A percentile compares a stretch with the other conserved stretches of the same genome.
These are phyloP conservation scores for Peromyscus aztecus DNA, from an alignment of 2,797 vertebrate species.

Conservation along the genomic window DNA sequence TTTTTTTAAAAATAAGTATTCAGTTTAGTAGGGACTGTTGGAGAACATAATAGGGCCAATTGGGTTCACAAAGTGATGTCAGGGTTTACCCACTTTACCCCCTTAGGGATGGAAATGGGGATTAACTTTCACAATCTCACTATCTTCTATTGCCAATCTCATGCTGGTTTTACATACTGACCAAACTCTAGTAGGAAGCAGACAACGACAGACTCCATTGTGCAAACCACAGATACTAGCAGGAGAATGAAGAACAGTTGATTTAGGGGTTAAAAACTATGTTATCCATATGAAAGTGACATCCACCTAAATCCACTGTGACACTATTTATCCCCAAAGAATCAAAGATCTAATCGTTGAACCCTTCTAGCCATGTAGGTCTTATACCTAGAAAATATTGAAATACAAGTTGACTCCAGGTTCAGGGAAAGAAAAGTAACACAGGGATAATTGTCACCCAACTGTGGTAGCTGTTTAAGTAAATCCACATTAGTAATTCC, in stretches of 20 bases:
- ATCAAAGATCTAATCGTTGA: not conserved
- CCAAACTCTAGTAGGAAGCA: not conserved
- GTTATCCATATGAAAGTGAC: not conserved
- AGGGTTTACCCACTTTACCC: rapidly evolving
- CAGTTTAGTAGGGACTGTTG: not conserved
- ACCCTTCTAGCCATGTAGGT: not conserved
- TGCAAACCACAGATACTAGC: not conserved
- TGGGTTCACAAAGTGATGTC: not conserved
- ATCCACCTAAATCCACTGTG: not conserved
- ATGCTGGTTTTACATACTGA: not conserved
- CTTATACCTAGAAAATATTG: not conserved
- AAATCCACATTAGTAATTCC: not conserved
- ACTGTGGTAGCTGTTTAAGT: not conserved
- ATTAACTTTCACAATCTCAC: not conserved
- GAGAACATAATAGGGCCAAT: not conserved
- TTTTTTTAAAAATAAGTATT: not conserved
- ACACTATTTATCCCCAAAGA: not conserved
- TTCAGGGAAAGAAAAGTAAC: not conserved
- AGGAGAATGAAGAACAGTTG: not conserved
- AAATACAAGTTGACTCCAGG: not conserved
- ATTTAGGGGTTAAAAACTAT: not conserved
- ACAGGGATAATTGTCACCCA: not conserved
- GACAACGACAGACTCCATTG: not conserved
- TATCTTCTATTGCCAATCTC: not conserved
- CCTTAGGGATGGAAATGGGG: not conserved